Evolutionary conservation across 2,888 invertebrate genomes (phyloP).

Genomic region (Molanna angustata): DNA sequence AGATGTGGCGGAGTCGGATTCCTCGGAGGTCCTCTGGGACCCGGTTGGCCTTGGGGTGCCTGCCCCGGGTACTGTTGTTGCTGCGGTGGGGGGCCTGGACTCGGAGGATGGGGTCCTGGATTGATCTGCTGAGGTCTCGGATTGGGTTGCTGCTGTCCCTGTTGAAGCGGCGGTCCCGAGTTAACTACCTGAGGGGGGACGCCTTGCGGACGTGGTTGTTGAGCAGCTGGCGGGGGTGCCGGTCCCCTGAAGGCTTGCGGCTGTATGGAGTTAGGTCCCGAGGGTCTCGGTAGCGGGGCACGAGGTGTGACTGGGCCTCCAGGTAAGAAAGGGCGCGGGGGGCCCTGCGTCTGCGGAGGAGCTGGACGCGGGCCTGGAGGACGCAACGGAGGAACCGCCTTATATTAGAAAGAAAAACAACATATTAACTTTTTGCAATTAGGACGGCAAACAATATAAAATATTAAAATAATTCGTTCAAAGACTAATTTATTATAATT

Average conservation of each 20-base stretch:
- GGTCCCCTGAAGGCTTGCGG: conserved; percentile 40
- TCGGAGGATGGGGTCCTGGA: conserved; percentile 41
- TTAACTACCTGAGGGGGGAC: conserved; percentile 41
- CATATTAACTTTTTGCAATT: no score
- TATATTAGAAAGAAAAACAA: conserved; percentile 4
- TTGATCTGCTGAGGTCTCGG: conserved; percentile 16
- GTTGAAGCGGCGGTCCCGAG: neutral
- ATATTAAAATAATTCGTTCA: neutral
- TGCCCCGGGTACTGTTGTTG: conserved; percentile 8
- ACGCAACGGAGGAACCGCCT: conserved; percentile 44
- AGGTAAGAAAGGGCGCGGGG: conserved; percentile 41
- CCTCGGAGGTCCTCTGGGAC: conserved; percentile 20
- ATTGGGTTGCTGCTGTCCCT: conserved; percentile 1
- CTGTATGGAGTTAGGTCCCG: conserved; percentile 40
- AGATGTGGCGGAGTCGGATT: conserved; percentile 26
- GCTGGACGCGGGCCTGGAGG: conserved; percentile 36
- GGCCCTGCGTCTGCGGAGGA: conserved; percentile 42
- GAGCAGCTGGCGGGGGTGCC: conserved; percentile 41
- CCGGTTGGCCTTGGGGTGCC: conserved; percentile 14
- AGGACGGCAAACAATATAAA: no score
- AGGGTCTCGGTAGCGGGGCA: conserved; percentile 43
- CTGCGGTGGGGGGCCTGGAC: conserved; percentile 8
- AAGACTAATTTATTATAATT: no score
- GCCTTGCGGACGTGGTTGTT: conserved; percentile 42
- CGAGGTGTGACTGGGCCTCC: conserved; percentile 34